These are phyloP conservation scores for Melanogrammus aeglefinus DNA, from an alignment of 2,797 vertebrate species.

Conservation along the genomic window DNA sequence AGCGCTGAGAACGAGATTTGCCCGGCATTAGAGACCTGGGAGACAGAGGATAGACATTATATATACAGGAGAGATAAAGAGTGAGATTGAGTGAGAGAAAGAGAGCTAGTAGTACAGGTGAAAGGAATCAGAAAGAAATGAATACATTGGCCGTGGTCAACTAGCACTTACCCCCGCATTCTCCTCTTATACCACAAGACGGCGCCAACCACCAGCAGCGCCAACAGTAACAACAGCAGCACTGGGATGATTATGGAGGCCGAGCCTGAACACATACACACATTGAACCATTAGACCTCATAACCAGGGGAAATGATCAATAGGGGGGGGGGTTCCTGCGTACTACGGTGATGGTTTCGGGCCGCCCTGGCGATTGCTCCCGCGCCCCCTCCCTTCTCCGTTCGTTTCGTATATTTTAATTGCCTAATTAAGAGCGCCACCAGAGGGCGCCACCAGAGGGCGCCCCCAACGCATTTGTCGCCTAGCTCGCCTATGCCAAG, in stretches of 20 bases:
- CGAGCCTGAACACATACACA: constrained; percentile 62
- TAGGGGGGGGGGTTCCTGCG: too few relatives aligned
- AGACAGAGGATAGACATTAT: constrained; percentile 77
- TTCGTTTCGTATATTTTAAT: too few relatives aligned
- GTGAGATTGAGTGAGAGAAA: neutral
- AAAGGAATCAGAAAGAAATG: too few relatives aligned
- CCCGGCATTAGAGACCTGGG: constrained; percentile 77
- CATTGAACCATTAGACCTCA: constrained; percentile 20
- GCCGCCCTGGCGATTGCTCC: too few relatives aligned
- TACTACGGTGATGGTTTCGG: too few relatives aligned
- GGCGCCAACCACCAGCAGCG: constrained; percentile 80
- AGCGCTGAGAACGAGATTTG: constrained; percentile 77
- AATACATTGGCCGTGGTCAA: too few relatives aligned
- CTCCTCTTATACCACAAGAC: constrained; percentile 92
- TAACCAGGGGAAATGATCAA: neutral
- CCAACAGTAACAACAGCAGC: constrained; percentile 79
- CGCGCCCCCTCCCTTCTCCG: too few relatives aligned
- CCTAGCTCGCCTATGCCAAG: too few relatives aligned
- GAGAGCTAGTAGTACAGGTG: too few relatives aligned
- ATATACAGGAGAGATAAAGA: constrained; percentile 27
- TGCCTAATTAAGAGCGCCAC: too few relatives aligned
- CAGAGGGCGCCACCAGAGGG: too few relatives aligned
- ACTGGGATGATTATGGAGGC: constrained; percentile 84
- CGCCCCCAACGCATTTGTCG: too few relatives aligned
- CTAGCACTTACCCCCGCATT: constrained; percentile 83